These are phyloP conservation scores for Oryzias sinensis DNA, from an alignment of 2,797 vertebrate genomes.

Conservation along the genomic window DNA sequence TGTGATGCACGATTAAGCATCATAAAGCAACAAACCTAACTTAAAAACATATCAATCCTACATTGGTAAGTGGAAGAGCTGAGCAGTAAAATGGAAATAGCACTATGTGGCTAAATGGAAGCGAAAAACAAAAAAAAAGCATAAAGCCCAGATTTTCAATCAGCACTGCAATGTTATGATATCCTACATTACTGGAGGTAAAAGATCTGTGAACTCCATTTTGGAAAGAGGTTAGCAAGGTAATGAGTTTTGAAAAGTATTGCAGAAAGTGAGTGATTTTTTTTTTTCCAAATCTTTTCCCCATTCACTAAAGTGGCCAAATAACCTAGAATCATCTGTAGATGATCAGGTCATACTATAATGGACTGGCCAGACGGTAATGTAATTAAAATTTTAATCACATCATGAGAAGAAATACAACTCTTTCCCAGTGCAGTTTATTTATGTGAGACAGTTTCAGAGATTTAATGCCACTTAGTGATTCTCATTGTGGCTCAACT, in stretches of 20 bases:
- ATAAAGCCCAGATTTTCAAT: not conserved
- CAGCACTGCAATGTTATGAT: not conserved
- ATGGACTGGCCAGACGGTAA: constrained; percentile 7
- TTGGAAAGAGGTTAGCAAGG: not conserved
- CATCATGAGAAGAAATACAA: constrained; percentile 1
- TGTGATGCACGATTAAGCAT: too few relatives aligned
- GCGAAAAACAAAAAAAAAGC: too few relatives aligned
- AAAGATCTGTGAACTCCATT: not conserved
- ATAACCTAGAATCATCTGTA: not conserved
- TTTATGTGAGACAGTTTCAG: constrained; percentile 8
- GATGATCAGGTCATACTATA: not conserved
- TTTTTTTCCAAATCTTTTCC: too few relatives aligned
- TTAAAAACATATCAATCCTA: too few relatives aligned
- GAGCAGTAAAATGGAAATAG: too few relatives aligned
- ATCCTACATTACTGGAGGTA: not conserved
- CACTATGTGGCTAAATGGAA: too few relatives aligned
- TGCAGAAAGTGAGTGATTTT: too few relatives aligned
- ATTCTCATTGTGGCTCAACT: constrained; percentile 18
- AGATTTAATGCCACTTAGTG: constrained; percentile 4
- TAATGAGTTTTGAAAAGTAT: too few relatives aligned
- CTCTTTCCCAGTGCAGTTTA: constrained; percentile 4
- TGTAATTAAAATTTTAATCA: constrained; percentile 8
- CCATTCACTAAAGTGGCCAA: too few relatives aligned
- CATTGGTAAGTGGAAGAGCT: too few relatives aligned
- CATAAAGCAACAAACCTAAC: too few relatives aligned